Evolutionary conservation across 2,888 invertebrate species (phyloP).

Genomic region (Chaetogeoica ovagalla): DNA sequence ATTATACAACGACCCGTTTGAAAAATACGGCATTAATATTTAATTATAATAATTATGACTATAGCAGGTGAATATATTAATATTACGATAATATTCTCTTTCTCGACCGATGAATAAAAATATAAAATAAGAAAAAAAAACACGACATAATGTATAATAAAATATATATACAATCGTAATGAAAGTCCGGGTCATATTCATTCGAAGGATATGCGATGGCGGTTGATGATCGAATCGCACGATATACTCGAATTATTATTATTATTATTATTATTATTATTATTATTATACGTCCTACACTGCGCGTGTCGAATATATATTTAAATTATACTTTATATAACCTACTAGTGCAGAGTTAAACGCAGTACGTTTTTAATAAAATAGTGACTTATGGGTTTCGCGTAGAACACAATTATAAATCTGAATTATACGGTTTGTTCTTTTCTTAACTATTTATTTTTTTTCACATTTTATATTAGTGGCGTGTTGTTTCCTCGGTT

Average conservation of each 20-base stretch:
- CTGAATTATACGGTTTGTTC: too few relatives aligned
- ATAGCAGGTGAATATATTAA: slow-evolving; percentile 4
- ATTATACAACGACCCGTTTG: slow-evolving; percentile 10
- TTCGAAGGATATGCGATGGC: slow-evolving; percentile 12
- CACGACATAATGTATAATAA: slow-evolving; percentile 24
- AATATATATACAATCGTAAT: slow-evolving; percentile 18
- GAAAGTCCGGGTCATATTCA: slow-evolving; percentile 23
- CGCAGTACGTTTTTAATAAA: too few relatives aligned
- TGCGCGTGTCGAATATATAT: too few relatives aligned
- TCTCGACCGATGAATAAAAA: slow-evolving; percentile 10
- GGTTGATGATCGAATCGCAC: slow-evolving; percentile 4
- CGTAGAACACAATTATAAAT: too few relatives aligned
- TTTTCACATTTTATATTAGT: too few relatives aligned
- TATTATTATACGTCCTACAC: background rate
- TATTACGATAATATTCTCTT: background rate
- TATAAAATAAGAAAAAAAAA: too few relatives aligned
- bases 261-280: too few relatives aligned
- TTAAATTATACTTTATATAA: too few relatives aligned
- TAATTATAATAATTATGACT: slow-evolving; percentile 40
- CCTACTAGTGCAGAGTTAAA: too few relatives aligned
- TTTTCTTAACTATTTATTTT: too few relatives aligned
- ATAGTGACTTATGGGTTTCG: too few relatives aligned
- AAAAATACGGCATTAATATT: slow-evolving; percentile 23
- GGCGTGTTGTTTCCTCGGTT: too few relatives aligned
- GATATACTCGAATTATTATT: background rate